phyloP scores from a whole-genome alignment of 2,113 vertebrate genomes.

The Dicrurus megarhynchus region DNA sequence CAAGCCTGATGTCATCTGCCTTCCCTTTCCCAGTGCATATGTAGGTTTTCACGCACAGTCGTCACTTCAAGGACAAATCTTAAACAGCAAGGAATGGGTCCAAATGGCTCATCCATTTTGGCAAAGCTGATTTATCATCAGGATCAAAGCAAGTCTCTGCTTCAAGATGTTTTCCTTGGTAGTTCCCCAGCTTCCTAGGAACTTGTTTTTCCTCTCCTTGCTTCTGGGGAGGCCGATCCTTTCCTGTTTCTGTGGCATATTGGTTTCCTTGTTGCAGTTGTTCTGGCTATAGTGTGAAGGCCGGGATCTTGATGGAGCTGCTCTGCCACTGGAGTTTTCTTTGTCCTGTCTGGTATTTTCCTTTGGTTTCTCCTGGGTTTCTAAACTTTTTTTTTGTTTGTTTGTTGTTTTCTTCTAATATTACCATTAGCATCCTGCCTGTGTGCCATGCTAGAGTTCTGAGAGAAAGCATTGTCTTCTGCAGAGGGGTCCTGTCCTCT shows the following conservation, averaged over 20 bases:
- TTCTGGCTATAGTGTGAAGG: background rate
- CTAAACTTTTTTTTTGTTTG: background rate
- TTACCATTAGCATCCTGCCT: background rate
- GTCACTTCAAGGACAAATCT: background rate
- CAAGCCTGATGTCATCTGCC: background rate
- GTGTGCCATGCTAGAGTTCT: background rate
- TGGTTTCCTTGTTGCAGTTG: background rate
- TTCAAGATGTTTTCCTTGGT: background rate
- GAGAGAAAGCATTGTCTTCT: background rate
- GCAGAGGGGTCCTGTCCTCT: background rate
- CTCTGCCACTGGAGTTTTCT: background rate
- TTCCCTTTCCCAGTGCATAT: background rate
- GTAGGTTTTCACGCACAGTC: background rate
- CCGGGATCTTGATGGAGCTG: background rate
- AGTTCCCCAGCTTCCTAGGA: background rate
- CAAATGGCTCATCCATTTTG: slow-evolving; percentile 6
- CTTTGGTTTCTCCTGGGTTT: background rate
- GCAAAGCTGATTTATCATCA: background rate
- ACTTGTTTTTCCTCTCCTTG: background rate
- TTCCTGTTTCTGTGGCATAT: background rate
- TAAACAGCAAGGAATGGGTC: background rate
- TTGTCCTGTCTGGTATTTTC: background rate
- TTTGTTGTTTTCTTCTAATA: background rate
- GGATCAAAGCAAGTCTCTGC: background rate
- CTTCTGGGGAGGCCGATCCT: background rate